These are phyloP conservation scores for Myathropa florea DNA, from an alignment of 2,888 invertebrate genomes.

Conservation along the genomic window DNA sequence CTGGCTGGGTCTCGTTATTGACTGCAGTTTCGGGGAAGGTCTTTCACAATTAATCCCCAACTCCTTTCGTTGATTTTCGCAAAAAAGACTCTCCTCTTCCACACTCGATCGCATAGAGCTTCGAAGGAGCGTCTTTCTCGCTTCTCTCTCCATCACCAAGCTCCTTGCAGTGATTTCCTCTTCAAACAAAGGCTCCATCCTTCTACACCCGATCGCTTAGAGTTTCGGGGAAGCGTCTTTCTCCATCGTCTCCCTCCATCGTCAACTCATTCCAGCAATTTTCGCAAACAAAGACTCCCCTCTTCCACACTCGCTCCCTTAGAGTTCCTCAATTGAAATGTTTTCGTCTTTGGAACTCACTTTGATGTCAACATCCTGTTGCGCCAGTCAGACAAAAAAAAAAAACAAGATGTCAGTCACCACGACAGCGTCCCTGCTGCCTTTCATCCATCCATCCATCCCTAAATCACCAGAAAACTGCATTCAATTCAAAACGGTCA, in stretches of 20 bases:
- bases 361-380: slow-evolving; percentile 51
- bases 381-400: slow-evolving; percentile 40
- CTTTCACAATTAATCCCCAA: too few species aligned
- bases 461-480: slow-evolving; percentile 12
- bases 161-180: too few species aligned
- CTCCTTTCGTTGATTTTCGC: background rate
- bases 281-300: background rate
- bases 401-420: slow-evolving; percentile 4
- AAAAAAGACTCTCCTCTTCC: background rate
- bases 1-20: too few species aligned
- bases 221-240: too few species aligned
- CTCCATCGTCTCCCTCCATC: too few species aligned
- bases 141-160: too few species aligned
- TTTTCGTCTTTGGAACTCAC: background rate
- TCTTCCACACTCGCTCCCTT: background rate
- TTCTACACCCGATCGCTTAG: too few species aligned
- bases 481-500: slow-evolving; percentile 24
- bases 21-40: too few species aligned
- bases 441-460: background rate
- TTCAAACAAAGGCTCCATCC: too few species aligned
- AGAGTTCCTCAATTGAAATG: background rate
- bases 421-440: slow-evolving; percentile 8
- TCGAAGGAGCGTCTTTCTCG: too few species aligned
- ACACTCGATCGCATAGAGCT: background rate
- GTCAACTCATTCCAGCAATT: background rate